Base-by-base conservation (phyloP, 2,888 invertebrate genomes). In the Pollenia griseotomentosa region DNA sequence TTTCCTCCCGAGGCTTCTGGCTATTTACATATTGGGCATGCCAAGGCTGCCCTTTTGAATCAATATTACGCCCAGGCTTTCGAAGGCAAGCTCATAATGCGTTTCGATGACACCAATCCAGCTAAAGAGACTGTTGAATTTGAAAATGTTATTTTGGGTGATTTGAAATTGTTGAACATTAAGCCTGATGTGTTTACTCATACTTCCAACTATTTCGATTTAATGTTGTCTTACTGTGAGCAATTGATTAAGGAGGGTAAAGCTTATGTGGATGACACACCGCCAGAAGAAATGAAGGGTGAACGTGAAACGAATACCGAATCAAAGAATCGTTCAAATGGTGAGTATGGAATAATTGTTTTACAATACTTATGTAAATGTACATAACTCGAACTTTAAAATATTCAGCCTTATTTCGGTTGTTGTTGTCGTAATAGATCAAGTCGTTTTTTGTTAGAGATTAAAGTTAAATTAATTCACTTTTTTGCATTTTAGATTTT, bases 1-100 rank as follows among this genome's bases (percentile, higher is more conserved):
- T 99, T 99, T 93, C 99, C 99, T n/a, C 99, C 99, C 55, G 99
- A 99, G 94, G 99, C 99, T 51, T 99, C 99, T 90, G 99, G 99
- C 95, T 98, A 96, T 93, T 95, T 99, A 33, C 99, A 99, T 92
- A 98, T 99, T 92, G 99, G 99, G 0, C 99, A 99, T 94, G 99
- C 99, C 0, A 99, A 99, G 93, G 99, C 99, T 9, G 99, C 99
- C 19, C 95, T 99, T 0, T 94, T 99, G 14, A 99, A 99, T 94
- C 99, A 99, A 93, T 98, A 99, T 94, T 99, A 99, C 92, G 98
- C 98, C 89, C 95, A 96, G 90, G 95, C 96, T 1, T 99, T 99
- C 93, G 94, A 99, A 91, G 99, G 99, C 0, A 97, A 97, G 92
- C 95, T 99, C 0, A 97, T 99, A 87, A 98, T 99, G 98, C 95